A percentile compares a stretch with the other conserved stretches of the same genome.
Conservation (phyloP, 2,888 invertebrate species). For the Himalopsyche tibetana region DNA sequence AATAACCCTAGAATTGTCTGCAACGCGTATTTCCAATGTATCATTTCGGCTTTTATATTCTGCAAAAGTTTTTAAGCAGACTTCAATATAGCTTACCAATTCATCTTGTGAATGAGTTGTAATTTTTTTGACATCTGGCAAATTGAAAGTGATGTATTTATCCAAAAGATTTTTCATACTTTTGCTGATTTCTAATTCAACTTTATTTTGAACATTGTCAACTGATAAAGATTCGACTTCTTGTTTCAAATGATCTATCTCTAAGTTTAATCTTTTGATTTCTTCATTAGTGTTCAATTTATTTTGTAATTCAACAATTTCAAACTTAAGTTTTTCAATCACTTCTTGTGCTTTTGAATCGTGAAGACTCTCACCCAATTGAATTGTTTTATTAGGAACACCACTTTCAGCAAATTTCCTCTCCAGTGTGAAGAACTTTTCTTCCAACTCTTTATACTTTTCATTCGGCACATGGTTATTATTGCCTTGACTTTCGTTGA, state of each 20-base stretch:
- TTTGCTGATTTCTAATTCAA: constrained; percentile 46
- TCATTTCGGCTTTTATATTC: constrained; percentile 80
- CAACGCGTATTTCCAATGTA: constrained; percentile 76
- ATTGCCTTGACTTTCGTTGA: constrained; percentile 62
- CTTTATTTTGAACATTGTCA: not conserved
- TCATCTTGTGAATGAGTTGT: constrained; percentile 62
- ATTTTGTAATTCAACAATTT: constrained; percentile 73
- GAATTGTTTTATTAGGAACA: constrained; percentile 45
- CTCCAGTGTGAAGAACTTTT: constrained; percentile 61
- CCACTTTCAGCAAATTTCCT: constrained; percentile 54
- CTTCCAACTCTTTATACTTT: constrained; percentile 61
- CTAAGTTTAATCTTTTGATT: constrained; percentile 63
- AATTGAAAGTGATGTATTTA: constrained; percentile 75
- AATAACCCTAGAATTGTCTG: constrained; percentile 76
- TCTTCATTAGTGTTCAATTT: constrained; percentile 68
- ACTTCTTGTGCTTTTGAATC: constrained; percentile 67
- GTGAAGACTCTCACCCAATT: constrained; percentile 36
- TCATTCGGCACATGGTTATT: constrained; percentile 56
- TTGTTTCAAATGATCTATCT: constrained; percentile 64
- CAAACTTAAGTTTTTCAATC: constrained; percentile 75
- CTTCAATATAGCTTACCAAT: constrained; percentile 57
- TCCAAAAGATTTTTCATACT: constrained; percentile 65
- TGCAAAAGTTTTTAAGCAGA: constrained; percentile 76
- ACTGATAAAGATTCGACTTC: constrained; percentile 56
- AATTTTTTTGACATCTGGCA: constrained; percentile 70